Conservation (phyloP, 2,113 vertebrate genomes). For the Pristiophorus japonicus region DNA sequence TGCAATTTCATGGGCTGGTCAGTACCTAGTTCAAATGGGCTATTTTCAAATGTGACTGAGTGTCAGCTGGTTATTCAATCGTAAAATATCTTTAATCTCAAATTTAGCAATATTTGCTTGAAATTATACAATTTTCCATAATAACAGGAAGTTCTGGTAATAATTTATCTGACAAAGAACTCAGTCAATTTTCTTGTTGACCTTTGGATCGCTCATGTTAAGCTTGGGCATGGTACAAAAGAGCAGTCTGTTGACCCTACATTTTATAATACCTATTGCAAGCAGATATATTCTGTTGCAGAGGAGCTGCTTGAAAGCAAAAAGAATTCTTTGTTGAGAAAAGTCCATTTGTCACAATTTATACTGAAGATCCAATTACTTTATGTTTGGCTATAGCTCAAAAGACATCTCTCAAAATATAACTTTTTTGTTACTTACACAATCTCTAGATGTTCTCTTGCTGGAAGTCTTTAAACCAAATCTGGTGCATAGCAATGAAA, state of each 20-base stretch:
- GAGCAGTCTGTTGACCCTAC: background rate
- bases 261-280: background rate
- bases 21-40: no score
- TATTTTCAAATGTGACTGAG: no score
- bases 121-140: no score
- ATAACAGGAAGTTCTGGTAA: no score
- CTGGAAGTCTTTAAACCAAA: background rate
- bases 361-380: background rate
- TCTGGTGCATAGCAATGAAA: background rate
- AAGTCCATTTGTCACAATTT: background rate
- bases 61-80: no score
- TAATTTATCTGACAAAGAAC: no score
- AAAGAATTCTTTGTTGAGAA: background rate
- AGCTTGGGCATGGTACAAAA: background rate
- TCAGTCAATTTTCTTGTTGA: background rate
- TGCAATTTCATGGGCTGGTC: no score
- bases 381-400: background rate
- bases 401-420: background rate
- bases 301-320: background rate
- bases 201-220: background rate
- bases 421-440: background rate
- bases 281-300: no score
- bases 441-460: background rate
- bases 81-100: no score
- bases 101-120: no score